Percentiles rank a stretch among this genome's conserved stretches.
phyloP scores from a whole-genome alignment of 2,888 invertebrate genomes.

The Thalpophila matura region DNA sequence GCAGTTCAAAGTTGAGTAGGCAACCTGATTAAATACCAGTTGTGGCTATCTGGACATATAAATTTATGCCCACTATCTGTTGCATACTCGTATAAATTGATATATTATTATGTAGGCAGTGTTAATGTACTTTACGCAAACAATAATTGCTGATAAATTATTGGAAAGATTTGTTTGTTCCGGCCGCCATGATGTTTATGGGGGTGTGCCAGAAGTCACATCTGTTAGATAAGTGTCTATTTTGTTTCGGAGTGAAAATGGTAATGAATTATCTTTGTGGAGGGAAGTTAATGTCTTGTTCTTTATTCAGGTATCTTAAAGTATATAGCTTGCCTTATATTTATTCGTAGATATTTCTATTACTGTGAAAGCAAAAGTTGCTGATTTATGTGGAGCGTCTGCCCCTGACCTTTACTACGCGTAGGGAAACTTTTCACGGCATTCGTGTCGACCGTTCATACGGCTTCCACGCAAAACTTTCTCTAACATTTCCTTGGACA shows the following conservation, averaged over 20 bases:
- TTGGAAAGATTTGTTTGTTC: constrained; percentile 40
- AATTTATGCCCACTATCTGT: constrained; percentile 51
- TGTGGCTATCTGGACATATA: constrained; percentile 41
- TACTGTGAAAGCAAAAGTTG: constrained; percentile 12
- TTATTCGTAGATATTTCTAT: background rate
- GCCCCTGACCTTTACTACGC: constrained; percentile 28
- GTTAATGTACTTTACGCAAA: constrained; percentile 55
- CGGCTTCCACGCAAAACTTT: constrained; percentile 18
- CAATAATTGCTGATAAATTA: constrained; percentile 37
- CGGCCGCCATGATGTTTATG: constrained; percentile 12
- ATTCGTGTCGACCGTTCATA: background rate
- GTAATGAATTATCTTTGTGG: constrained; percentile 7
- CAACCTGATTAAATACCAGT: constrained; percentile 58
- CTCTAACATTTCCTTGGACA: background rate
- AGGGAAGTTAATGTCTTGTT: constrained; percentile 3
- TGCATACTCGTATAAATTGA: constrained; percentile 13
- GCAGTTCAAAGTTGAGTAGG: constrained; percentile 65
- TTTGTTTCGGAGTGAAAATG: constrained; percentile 1
- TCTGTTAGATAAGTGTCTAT: constrained; percentile 16
- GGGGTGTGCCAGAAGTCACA: constrained; percentile 33
- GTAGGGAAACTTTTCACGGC: background rate
- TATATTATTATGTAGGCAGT: constrained; percentile 28
- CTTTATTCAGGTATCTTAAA: background rate
- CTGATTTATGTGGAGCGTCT: constrained; percentile 1
- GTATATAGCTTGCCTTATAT: background rate